Evolutionary conservation across 1,140 invertebrate species (phyloP), one percentile per base, ranked within the genome.

Genomic region (Leptinotarsa undecemlineata): DNA sequence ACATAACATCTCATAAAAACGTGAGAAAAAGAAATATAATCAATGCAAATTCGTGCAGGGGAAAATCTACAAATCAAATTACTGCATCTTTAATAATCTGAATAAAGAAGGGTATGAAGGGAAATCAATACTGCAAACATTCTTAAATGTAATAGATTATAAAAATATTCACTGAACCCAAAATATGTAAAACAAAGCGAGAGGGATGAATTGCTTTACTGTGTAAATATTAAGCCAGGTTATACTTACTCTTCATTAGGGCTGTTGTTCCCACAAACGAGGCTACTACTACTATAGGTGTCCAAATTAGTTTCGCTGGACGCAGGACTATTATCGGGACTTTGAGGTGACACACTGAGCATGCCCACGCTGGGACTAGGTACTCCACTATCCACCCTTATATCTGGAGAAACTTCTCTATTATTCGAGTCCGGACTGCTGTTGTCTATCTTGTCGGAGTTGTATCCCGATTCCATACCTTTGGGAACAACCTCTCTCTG

Each of bases 381-480:
- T 4, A 89, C 87, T 2, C 87, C 88, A 1, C 87, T 89, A 71
- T 89, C 88, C 13, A 81, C 75, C n/a, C 76, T 71, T 62, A 79
- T 78, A 14, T 72, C 48, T 1, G 81, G 80, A 5, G 80, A 81
- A 71, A 74, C 77, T 15, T 73, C 74, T 15, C 78, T 70, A 71
- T 78, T 77, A 69, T 82, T 83, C 19, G 79, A 81, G 74, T 83
- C 81, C 0, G 84, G 81, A 74, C 83, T 85, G 48, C 78, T 79
- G 71, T 82, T 82, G 14, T 82, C 81, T 60, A 81, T 86, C 81
- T 92, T 92, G 77, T 92, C 91, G 0, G 91, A 92, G 85, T 91
- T 91, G 78, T 92, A 92, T 2, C 91, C 90, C 2, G 90, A 91
- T 78, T 92, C 91, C 74, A 87, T 87, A n/a, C 87, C 81, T 77